Evolutionary conservation across 2,888 invertebrate species (phyloP), one percentile per base, ranked within the genome.

Genomic region (Alsophila aescularia): DNA sequence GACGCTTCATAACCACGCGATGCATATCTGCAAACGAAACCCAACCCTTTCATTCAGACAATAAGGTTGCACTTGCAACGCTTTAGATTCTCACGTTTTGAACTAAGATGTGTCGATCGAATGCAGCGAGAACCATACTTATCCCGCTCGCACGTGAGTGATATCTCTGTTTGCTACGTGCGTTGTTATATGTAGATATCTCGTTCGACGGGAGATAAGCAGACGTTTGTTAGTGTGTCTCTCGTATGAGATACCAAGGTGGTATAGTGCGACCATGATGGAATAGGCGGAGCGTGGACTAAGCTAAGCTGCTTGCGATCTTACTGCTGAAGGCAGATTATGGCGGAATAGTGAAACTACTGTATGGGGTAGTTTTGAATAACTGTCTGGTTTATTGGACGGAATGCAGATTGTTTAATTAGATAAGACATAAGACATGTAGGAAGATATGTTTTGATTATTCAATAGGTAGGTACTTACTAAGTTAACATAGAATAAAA

Each of bases 41-140:
- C 75, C 78, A 84, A 81, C 88, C 75, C 79, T 90, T 77, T 64
- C 43, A 0, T 45, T 15, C 29, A 61, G 2, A 50, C 52, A 59
- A 81, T 91, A 91, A 85, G 87, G 88, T 80, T 90, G 90, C 90
- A 91, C 71, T 85, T 88, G 84, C 81, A 88, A 81, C 87, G 83
- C 79, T 77, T 75, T 75, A 72, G 52, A 70, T 64, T 73, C 57
- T 57, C 67, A 67, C 72, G 77, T 47, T 76, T 80, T 71, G 67
- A 70, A 70, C 72, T 75, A 79, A 79, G 73, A 84, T 81, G 75
- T 73, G 68, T 67, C 72, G 79, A 79, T 66, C 72, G 79, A 79
- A 80, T 87, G 87, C 85, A 89, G 81, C 81, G 79, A 77, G 70
- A 85, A 81, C 79, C 85, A 81, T 82, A 71, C 67, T 82, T 84